phyloP scores from a whole-genome alignment of 2,888 invertebrate genomes.

The Bruchidius siliquastri region DNA sequence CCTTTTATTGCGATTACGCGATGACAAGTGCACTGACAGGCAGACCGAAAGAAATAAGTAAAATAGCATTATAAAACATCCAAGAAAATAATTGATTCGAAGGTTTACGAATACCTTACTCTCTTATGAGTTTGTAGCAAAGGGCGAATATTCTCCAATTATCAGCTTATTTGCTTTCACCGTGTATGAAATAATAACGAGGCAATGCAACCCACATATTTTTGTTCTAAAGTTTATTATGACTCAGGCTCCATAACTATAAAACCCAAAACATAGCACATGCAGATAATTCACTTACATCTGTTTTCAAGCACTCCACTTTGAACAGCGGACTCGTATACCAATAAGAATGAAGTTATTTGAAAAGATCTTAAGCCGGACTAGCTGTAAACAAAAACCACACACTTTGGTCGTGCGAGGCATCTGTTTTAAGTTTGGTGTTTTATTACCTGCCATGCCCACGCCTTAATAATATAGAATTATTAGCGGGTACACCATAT shows the following conservation, averaged over 20 bases:
- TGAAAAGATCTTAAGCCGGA: background rate
- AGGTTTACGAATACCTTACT: no score
- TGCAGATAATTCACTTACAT: background rate
- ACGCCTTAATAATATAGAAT: slow-evolving; percentile 3
- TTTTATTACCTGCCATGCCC: slow-evolving; percentile 5
- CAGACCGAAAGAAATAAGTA: no score
- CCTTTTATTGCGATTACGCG: no score
- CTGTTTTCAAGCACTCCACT: background rate
- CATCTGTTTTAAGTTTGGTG: slow-evolving; percentile 5
- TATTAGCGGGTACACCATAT: background rate
- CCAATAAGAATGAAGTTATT: background rate
- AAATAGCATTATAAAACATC: no score
- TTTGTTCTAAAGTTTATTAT: background rate
- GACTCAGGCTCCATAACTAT: background rate
- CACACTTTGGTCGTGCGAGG: background rate
- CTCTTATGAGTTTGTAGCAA: no score
- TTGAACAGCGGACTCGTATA: background rate
- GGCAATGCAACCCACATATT: background rate
- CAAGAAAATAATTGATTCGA: no score
- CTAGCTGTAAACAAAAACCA: background rate
- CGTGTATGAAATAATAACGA: background rate
- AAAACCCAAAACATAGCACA: background rate
- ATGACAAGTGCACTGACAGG: no score
- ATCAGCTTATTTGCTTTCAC: no score
- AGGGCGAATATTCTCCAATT: no score